Percentiles rank a stretch among this genome's conserved stretches.
phyloP scores from a whole-genome alignment of 2,797 vertebrate genomes.

The Atherinosoma microstoma region DNA sequence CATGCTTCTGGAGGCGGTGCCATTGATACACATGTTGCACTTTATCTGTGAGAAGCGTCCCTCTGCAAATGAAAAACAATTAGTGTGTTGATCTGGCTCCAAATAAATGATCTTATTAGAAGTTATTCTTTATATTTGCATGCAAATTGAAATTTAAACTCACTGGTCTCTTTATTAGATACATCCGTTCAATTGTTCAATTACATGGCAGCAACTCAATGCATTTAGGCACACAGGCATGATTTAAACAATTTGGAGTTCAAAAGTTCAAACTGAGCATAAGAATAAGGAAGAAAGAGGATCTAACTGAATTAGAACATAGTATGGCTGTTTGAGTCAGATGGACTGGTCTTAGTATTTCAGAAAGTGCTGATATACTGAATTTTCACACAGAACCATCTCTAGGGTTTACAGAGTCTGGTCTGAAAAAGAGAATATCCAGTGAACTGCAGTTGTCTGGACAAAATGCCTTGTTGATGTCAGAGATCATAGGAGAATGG shows the following conservation, averaged over 20 bases:
- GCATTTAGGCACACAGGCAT: not conserved
- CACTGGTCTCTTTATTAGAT: not conserved
- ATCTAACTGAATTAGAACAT: not conserved
- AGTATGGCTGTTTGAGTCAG: not conserved
- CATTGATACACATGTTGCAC: constrained; percentile 17
- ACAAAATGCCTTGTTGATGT: too few relatives aligned
- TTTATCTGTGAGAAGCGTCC: constrained; percentile 14
- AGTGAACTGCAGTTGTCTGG: too few relatives aligned
- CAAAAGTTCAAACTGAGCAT: not conserved
- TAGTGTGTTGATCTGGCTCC: not conserved
- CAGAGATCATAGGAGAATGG: not conserved
- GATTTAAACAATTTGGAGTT: too few relatives aligned
- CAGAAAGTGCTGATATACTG: not conserved
- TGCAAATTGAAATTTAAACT: not conserved
- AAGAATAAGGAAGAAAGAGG: not conserved
- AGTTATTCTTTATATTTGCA: not conserved
- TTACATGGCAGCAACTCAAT: too few relatives aligned
- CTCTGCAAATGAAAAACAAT: not conserved
- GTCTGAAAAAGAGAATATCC: too few relatives aligned
- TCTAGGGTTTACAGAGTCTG: not conserved
- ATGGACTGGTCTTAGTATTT: not conserved
- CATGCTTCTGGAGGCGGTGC: fast-evolving
- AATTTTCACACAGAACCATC: not conserved
- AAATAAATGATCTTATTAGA: not conserved
- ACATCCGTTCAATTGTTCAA: not conserved